A percentile compares a stretch with the other conserved stretches of the same genome.
Conservation (phyloP, 2,888 invertebrate species). For the Sarcophaga variegata region DNA sequence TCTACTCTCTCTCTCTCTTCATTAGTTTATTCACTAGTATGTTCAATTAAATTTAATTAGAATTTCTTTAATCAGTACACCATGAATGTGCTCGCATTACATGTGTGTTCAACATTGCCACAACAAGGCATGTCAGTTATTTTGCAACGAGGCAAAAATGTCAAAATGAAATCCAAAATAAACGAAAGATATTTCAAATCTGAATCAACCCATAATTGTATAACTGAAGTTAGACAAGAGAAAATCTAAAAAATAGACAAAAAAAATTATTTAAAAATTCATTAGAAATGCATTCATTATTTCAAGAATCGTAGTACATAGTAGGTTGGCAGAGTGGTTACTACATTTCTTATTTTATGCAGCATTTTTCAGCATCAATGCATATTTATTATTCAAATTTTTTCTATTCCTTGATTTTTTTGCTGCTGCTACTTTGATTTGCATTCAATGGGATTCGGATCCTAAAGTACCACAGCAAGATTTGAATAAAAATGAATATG, state of each 20-base stretch:
- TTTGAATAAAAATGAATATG: constrained; percentile 26
- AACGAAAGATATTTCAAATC: constrained; percentile 5
- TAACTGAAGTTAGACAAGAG: constrained; percentile 16
- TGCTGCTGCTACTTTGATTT: constrained; percentile 25
- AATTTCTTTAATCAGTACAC: constrained; percentile 4
- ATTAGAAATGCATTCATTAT: constrained; percentile 52
- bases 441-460: constrained; percentile 25
- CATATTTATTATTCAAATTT: not conserved
- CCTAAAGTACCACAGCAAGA: constrained; percentile 6
- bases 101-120: constrained; percentile 18
- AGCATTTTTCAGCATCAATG: too few species aligned
- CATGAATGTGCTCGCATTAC: constrained; percentile 2
- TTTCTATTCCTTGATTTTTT: not conserved
- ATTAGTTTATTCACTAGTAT: too few species aligned
- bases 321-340: not conserved
- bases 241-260: not conserved
- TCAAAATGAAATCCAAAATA: not conserved
- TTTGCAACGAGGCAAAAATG: not conserved
- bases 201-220: constrained; percentile 51
- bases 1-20: too few species aligned
- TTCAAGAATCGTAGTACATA: not conserved
- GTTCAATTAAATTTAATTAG: constrained; percentile 56
- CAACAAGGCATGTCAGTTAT: not conserved
- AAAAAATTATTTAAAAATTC: constrained; percentile 56
- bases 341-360: not conserved